Conservation (phyloP, 2,797 vertebrate genomes). For the Thunnus albacares region DNA sequence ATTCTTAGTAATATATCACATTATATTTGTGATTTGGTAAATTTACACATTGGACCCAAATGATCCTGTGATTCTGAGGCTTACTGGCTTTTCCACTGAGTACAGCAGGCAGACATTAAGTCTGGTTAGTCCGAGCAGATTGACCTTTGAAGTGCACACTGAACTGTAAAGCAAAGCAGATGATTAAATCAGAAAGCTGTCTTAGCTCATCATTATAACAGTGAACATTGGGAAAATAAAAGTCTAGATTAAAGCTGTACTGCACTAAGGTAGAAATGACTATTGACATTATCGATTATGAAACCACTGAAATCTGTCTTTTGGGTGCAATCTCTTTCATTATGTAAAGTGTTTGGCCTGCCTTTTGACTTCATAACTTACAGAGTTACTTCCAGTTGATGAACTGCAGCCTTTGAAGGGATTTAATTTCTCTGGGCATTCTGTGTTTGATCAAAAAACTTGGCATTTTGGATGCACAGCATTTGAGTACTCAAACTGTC, state of each 20-base stretch:
- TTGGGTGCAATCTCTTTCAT: conserved; percentile 31
- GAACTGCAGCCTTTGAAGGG: conserved; percentile 57
- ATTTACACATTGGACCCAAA: conserved; percentile 16
- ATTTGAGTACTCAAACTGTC: conserved; percentile 43
- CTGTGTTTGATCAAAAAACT: conserved; percentile 59
- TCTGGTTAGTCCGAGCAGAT: conserved; percentile 66
- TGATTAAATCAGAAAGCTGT: conserved; percentile 81
- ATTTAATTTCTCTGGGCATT: conserved; percentile 66
- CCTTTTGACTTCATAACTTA: conserved; percentile 21
- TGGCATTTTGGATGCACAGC: conserved; percentile 60
- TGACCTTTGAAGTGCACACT: conserved; percentile 79
- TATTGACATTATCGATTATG: conserved; percentile 62
- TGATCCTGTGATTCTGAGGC: conserved; percentile 31
- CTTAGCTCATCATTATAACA: conserved; percentile 71
- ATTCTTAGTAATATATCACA: conserved; percentile 1
- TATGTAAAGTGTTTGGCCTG: conserved; percentile 44
- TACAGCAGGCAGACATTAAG: conserved; percentile 60
- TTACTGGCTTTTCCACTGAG: conserved; percentile 51
- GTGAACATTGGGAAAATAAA: conserved; percentile 52
- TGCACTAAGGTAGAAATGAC: conserved; percentile 30
- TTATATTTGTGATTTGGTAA: conserved; percentile 26
- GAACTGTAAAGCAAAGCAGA: conserved; percentile 77
- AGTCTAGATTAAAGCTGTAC: conserved; percentile 45
- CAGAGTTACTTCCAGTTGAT: conserved; percentile 45
- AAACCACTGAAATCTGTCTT: conserved; percentile 37